phyloP scores from a whole-genome alignment of 2,888 invertebrate genomes.

The Ceramica pisi region DNA sequence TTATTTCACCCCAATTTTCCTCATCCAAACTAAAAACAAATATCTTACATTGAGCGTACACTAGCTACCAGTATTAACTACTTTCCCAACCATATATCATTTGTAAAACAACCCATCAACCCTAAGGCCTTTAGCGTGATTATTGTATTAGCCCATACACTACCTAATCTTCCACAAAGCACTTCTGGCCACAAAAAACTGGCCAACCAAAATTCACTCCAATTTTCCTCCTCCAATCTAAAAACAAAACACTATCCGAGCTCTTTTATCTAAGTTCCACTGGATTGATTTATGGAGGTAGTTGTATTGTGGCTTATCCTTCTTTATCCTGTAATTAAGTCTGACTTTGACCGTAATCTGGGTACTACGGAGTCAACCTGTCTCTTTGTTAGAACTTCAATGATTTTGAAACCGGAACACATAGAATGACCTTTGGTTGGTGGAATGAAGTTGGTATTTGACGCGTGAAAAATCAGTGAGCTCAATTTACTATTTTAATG shows the following conservation, averaged over 20 bases:
- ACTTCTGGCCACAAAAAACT: constrained; percentile 8
- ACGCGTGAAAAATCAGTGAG: not conserved
- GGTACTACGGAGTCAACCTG: constrained; percentile 70
- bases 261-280: constrained; percentile 72
- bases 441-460: not conserved
- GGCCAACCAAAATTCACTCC: constrained; percentile 9
- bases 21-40: constrained; percentile 20
- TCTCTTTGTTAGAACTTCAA: constrained; percentile 60
- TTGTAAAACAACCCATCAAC: not conserved
- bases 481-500: too few relatives aligned
- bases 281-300: constrained; percentile 83
- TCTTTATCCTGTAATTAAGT: constrained; percentile 84
- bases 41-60: not conserved
- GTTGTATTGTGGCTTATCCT: constrained; percentile 80
- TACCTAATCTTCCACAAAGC: constrained; percentile 11
- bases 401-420: constrained; percentile 59
- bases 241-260: constrained; percentile 42
- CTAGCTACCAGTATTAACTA: not conserved
- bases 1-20: constrained; percentile 18
- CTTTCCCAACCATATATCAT: not conserved
- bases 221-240: constrained; percentile 15
- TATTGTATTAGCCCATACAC: not conserved
- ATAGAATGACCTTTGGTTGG: constrained; percentile 21
- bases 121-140: not conserved
- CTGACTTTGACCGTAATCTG: constrained; percentile 77